Base-by-base conservation (phyloP, 2,888 invertebrate species). In the Oxyscelio sp. region DNA sequence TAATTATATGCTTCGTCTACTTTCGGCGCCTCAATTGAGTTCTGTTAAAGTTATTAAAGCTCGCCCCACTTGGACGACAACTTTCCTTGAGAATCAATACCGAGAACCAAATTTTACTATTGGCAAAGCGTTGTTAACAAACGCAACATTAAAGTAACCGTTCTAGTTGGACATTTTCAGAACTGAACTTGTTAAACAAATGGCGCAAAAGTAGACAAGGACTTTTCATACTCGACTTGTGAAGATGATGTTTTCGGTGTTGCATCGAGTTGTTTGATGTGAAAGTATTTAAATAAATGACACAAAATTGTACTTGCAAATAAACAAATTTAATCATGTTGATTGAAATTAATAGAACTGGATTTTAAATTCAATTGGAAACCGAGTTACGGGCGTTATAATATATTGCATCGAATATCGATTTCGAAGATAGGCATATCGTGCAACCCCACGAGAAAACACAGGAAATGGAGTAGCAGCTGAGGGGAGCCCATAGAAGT, bases 211-310 rank as follows among this genome's bases (percentile, higher is more conserved):
- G 65, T 78, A 75, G 80, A 70, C 75, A 77, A 58, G n/a, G 5
- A 68, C 58, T 81, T 89, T 89, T 89, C 87, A 85, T 89, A 88
- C 85, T 87, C 85, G 87, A 58, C 68, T 73, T n/a, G n/a, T n/a
- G n/a, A n/a, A n/a, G n/a, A n/a, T n/a, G n/a, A n/a, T n/a, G n/a
- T n/a, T 63, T 27, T 21, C n/a, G 48, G 8, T 21, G 59, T 73
- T 59, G 68, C 43, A 68, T 68, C 24, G 54, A 40, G 56, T 68
- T 66, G 6, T 31, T 27, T 27, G 6, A 31, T 13, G 2, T 22
- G 22, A 50, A 22, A n/a, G n/a, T n/a, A n/a, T n/a, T n/a, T 27
- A 27, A 27, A 27, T n/a, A n/a, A 27, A 27, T 6, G 27, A 27
- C 27, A 27, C 4, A 27, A 27, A 6, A 27, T 27, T 27, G 27